A percentile compares a stretch with the other conserved stretches of the same genome.
These are phyloP conservation scores for Lophotis ruficrista DNA, from an alignment of 2,113 vertebrate species.

Conservation along the genomic window DNA sequence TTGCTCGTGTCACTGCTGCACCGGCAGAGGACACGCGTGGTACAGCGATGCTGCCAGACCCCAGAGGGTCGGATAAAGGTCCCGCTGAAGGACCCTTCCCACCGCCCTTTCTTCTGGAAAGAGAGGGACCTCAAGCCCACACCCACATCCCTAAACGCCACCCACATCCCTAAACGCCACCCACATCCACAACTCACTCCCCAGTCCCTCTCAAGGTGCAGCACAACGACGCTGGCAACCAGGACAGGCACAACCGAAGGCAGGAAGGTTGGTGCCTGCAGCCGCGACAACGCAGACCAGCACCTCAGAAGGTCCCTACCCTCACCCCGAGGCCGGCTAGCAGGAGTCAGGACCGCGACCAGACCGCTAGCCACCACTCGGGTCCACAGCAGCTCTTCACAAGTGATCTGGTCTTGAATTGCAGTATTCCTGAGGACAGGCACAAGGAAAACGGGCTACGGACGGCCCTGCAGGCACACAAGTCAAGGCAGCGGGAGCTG, in stretches of 20 bases:
- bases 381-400: not conserved
- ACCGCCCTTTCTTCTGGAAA: not conserved
- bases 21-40: not conserved
- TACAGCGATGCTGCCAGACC: not conserved
- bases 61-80: not conserved
- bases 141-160: not conserved
- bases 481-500: not conserved
- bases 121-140: not conserved
- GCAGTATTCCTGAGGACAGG: not conserved
- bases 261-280: not conserved
- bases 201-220: not conserved
- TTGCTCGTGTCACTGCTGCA: not conserved
- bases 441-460: not conserved
- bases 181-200: fast-evolving
- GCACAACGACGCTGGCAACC: not conserved
- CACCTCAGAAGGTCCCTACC: not conserved
- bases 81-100: not conserved
- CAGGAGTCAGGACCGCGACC: not conserved
- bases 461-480: not conserved
- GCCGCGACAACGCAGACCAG: fast-evolving
- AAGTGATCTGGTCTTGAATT: not conserved
- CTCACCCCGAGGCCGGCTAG: fast-evolving
- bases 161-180: not conserved
- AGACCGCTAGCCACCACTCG: not conserved
- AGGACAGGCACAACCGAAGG: not conserved